These are phyloP conservation scores for Pygmarrhopalites habei DNA, from an alignment of 1,140 invertebrate species.

Conservation along the genomic window DNA sequence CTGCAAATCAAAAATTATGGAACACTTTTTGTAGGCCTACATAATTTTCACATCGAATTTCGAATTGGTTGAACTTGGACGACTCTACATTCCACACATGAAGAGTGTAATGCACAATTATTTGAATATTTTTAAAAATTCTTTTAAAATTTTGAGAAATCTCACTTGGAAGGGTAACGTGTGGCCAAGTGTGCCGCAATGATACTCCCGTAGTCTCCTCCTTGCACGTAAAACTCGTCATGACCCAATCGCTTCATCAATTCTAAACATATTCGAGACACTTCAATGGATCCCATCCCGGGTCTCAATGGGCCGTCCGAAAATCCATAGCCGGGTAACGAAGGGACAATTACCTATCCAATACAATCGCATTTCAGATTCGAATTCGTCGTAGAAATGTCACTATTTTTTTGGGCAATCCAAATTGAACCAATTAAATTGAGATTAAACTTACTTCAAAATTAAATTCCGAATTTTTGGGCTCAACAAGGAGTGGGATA, in stretches of 20 bases:
- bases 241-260: conserved; percentile 49
- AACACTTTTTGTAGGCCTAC: too few relatives aligned
- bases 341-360: conserved; percentile 61
- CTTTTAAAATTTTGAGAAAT: too few relatives aligned
- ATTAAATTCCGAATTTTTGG: conserved; percentile 54
- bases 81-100: too few relatives aligned
- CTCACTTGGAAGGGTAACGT: conserved; percentile 43
- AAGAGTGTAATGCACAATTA: too few relatives aligned
- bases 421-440: too few relatives aligned
- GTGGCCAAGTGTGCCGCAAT: conserved; percentile 42
- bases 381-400: too few relatives aligned
- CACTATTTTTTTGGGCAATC: too few relatives aligned
- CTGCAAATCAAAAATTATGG: too few relatives aligned
- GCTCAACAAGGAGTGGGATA: conserved; percentile 52
- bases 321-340: conserved; percentile 76
- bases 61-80: too few relatives aligned
- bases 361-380: too few relatives aligned
- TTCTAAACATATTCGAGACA: conserved; percentile 48
- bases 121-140: too few relatives aligned
- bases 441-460: conserved; percentile 65
- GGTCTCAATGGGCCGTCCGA: conserved; percentile 63
- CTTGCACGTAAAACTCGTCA: conserved; percentile 48
- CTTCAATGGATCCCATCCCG: conserved; percentile 52
- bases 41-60: too few relatives aligned
- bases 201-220: conserved; percentile 45